Evolutionary conservation across 1,140 invertebrate species (phyloP).

Genomic region (Panagrolaimus sp.): DNA sequence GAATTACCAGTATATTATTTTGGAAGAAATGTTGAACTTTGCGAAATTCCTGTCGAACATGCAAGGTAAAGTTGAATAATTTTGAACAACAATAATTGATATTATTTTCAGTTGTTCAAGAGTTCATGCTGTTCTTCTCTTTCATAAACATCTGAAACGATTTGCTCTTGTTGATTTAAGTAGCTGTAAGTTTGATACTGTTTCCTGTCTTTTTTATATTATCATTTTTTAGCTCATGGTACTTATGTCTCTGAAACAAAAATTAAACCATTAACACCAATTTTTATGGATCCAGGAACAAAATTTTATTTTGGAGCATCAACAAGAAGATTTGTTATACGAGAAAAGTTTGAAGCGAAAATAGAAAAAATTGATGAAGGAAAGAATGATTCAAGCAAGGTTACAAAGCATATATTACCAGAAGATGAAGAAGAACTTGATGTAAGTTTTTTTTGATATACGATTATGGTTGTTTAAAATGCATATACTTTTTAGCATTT

Average conservation of each 20-base stretch:
- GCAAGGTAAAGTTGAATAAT: too few relatives aligned
- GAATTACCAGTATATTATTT: constrained; percentile 1
- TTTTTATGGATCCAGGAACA: background rate
- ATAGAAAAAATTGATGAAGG: background rate
- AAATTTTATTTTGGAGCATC: constrained; percentile 8
- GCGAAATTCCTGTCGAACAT: constrained; percentile 2
- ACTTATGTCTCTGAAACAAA: constrained; percentile 2
- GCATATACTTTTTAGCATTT: background rate
- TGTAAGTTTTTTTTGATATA: background rate
- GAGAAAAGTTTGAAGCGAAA: constrained; percentile 9
- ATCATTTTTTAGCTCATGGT: background rate
- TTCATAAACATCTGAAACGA: background rate
- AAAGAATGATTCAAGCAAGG: background rate
- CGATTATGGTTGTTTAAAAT: background rate
- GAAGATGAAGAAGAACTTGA: constrained; percentile 13
- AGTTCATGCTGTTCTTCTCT: background rate
- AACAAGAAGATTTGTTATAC: background rate
- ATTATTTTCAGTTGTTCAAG: constrained; percentile 6
- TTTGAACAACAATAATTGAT: too few relatives aligned
- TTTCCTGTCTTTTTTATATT: background rate
- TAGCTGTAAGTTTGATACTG: background rate
- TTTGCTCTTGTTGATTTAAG: constrained; percentile 6
- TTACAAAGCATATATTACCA: background rate
- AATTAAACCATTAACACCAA: background rate
- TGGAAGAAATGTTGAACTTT: constrained; percentile 1